Conservation (phyloP, 1,140 invertebrate species). For the Drosophila chauvacae region DNA sequence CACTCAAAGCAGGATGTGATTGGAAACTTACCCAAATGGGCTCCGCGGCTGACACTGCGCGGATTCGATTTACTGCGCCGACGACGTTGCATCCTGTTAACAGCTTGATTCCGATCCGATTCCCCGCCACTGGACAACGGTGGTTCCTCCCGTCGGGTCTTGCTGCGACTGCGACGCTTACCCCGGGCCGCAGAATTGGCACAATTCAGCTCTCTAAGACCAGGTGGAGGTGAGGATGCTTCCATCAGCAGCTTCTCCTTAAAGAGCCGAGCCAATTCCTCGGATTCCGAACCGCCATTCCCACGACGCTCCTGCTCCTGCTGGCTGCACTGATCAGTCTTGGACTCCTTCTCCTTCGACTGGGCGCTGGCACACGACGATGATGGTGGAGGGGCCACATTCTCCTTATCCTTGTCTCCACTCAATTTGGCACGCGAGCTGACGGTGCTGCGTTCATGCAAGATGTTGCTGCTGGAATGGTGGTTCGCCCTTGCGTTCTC, state of each 20-base stretch:
- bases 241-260: slow-evolving; percentile 57
- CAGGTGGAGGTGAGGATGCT: slow-evolving; percentile 4
- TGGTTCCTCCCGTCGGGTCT: slow-evolving; percentile 14
- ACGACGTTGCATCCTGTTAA: slow-evolving; percentile 11
- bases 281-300: slow-evolving; percentile 3
- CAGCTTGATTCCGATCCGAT: slow-evolving; percentile 4
- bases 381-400: slow-evolving; percentile 18
- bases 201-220: not conserved
- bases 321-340: slow-evolving; percentile 20
- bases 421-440: slow-evolving; percentile 76
- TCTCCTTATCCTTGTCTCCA: slow-evolving; percentile 41
- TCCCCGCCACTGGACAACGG: slow-evolving; percentile 24
- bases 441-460: slow-evolving; percentile 69
- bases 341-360: slow-evolving; percentile 26
- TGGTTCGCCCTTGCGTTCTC: slow-evolving; percentile 48
- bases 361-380: not conserved
- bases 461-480: slow-evolving; percentile 48
- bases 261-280: slow-evolving; percentile 33
- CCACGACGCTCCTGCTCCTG: not conserved
- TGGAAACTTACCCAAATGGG: slow-evolving; percentile 25
- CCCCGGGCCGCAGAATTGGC: not conserved
- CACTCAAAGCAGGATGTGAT: too few species aligned
- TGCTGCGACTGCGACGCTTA: slow-evolving; percentile 55
- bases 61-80: slow-evolving; percentile 36
- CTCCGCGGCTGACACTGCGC: slow-evolving; percentile 28